phyloP scores from a whole-genome alignment of 2,797 vertebrate species.

The Garrulus glandarius region DNA sequence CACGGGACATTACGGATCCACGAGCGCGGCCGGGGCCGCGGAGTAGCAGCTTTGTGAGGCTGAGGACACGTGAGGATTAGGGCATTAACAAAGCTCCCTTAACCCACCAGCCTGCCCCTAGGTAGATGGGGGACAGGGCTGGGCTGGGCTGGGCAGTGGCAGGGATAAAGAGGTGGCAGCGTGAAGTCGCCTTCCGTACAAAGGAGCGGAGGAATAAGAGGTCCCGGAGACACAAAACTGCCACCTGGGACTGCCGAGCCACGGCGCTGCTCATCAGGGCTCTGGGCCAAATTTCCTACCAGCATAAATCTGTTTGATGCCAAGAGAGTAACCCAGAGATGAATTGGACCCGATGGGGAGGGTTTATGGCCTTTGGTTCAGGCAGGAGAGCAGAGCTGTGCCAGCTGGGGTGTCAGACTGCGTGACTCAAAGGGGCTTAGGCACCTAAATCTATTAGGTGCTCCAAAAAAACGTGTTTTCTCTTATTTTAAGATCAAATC shows the following conservation, averaged over 20 bases:
- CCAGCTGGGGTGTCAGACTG: conserved; percentile 42
- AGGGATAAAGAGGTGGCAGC: neutral
- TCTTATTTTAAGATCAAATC: neutral
- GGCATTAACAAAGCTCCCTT: conserved; percentile 46
- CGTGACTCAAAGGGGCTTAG: neutral
- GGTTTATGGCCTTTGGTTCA: neutral
- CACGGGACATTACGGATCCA: conserved; percentile 43
- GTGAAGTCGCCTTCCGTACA: neutral
- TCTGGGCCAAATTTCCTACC: conserved; percentile 16
- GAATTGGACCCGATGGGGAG: neutral
- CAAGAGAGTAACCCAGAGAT: neutral
- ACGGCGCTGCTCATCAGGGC: neutral
- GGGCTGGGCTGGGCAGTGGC: neutral
- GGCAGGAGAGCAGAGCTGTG: neutral
- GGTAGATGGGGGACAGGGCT: neutral
- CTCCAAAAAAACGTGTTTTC: neutral
- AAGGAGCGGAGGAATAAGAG: neutral
- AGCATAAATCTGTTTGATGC: neutral
- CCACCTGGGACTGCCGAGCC: neutral
- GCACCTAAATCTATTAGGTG: neutral
- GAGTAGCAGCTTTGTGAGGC: conserved; percentile 49
- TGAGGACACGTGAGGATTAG: conserved; percentile 53
- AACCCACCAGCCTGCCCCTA: conserved; percentile 42
- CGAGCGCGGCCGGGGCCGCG: neutral
- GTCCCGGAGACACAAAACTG: neutral